These are phyloP conservation scores for Theonella swinhoei DNA, from an alignment of 37 sponge, comb jelly and placozoan genomes.

Conservation along the genomic window DNA sequence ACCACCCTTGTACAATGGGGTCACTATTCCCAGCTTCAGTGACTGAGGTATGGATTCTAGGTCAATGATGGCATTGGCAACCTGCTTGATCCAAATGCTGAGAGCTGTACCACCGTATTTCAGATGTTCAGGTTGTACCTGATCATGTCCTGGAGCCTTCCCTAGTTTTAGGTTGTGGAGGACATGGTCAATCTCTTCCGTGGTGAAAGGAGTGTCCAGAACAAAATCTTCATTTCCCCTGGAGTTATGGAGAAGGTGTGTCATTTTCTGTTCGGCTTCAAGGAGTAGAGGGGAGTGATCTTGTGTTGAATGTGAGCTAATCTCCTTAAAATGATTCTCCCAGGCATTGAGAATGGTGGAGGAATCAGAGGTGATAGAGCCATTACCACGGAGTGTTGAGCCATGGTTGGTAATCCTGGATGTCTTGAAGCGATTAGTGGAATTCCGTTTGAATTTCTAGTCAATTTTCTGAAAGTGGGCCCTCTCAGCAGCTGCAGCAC, in stretches of 20 bases:
- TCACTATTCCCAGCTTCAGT: constrained; percentile 5
- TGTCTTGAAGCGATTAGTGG: background rate
- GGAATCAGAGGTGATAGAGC: background rate
- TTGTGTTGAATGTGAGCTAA: background rate
- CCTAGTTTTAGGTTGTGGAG: constrained; percentile 17
- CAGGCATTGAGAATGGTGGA: background rate
- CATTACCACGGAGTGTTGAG: background rate
- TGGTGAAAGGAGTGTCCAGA: constrained; percentile 6
- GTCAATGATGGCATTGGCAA: background rate
- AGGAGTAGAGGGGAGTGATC: background rate
- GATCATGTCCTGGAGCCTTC: constrained; percentile 20
- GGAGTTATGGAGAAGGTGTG: background rate
- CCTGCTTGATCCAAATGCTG: background rate
- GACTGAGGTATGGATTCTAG: constrained; percentile 2
- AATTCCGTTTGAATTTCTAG: constrained; percentile 10
- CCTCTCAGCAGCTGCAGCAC: constrained; percentile 10
- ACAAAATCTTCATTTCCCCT: constrained; percentile 3
- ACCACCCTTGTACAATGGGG: constrained; percentile 13
- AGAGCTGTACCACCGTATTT: constrained; percentile 20
- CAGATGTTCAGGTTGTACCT: constrained; percentile 20
- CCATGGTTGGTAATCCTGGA: background rate
- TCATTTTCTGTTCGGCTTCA: background rate
- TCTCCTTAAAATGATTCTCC: background rate
- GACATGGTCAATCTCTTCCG: background rate
- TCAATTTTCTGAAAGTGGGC: background rate